Percentiles rank a stretch among this genome's conserved stretches.
Conservation (phyloP, 2,888 invertebrate genomes). For the Pteria penguin region DNA sequence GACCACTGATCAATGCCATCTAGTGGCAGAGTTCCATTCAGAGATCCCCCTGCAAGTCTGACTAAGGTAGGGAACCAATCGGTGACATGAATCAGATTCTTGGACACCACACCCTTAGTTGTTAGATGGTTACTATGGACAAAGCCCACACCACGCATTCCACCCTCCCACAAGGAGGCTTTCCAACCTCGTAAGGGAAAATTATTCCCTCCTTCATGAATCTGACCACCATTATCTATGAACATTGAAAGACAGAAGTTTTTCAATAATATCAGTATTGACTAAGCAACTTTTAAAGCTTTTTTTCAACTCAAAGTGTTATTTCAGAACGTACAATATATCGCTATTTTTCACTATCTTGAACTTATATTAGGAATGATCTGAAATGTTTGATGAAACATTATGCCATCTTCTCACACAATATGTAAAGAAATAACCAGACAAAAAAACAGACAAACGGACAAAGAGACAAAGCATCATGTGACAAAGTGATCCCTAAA, state of each 20-base stretch:
- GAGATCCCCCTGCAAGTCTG: constrained; percentile 57
- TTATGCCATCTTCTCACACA: too few species aligned
- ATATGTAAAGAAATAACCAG: too few species aligned
- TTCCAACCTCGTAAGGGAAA: constrained; percentile 78
- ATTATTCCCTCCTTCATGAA: constrained; percentile 76
- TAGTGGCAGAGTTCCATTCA: constrained; percentile 54
- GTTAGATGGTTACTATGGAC: constrained; percentile 65
- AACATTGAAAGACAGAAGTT: too few species aligned
- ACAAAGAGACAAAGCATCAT: too few species aligned
- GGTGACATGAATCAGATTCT: constrained; percentile 63
- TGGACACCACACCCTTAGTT: constrained; percentile 43
- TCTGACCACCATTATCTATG: constrained; percentile 81
- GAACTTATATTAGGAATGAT: too few species aligned
- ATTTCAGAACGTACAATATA: not conserved
- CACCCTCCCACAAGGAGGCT: constrained; percentile 77
- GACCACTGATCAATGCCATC: constrained; percentile 67
- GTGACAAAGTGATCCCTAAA: too few species aligned
- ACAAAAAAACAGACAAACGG: too few species aligned
- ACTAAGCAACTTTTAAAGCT: too few species aligned
- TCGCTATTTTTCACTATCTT: too few species aligned
- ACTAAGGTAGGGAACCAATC: constrained; percentile 72
- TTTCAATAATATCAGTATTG: too few species aligned
- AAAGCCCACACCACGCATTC: constrained; percentile 76
- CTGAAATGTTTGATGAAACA: too few species aligned
- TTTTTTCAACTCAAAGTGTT: too few species aligned